phyloP scores from a whole-genome alignment of 2,888 invertebrate genomes.

The Notocelia uddmanniana region DNA sequence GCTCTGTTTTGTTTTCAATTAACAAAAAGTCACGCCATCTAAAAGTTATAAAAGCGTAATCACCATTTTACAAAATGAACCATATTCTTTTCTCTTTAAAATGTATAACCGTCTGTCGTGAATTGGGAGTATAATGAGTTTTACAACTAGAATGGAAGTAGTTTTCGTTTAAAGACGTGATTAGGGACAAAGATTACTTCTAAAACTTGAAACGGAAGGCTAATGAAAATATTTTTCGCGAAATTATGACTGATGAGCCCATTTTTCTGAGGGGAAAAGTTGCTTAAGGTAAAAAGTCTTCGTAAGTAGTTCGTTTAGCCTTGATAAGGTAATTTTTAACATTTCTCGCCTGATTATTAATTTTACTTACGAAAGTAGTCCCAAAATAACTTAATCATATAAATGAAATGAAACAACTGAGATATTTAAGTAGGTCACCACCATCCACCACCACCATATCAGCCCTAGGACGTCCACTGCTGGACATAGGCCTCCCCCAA shows the following conservation, averaged over 20 bases:
- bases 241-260: constrained; percentile 19
- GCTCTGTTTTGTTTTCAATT: constrained; percentile 27
- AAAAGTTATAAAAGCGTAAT: background rate
- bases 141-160: background rate
- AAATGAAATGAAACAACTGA: too few relatives aligned
- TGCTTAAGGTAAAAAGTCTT: background rate
- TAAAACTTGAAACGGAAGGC: background rate
- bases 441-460: too few relatives aligned
- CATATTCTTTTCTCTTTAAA: background rate
- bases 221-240: constrained; percentile 6
- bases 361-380: background rate
- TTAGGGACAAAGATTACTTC: background rate
- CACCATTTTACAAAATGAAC: background rate
- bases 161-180: constrained; percentile 8
- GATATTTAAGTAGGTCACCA: too few relatives aligned
- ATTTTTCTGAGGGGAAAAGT: constrained; percentile 10
- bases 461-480: too few relatives aligned
- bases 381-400: background rate
- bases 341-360: background rate
- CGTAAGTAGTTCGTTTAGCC: background rate
- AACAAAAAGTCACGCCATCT: background rate
- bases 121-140: background rate
- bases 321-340: background rate
- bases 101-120: background rate
- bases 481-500: too few relatives aligned